Evolutionary conservation across 2,113 vertebrate genomes (phyloP).

Genomic region (Rhea pennata): DNA sequence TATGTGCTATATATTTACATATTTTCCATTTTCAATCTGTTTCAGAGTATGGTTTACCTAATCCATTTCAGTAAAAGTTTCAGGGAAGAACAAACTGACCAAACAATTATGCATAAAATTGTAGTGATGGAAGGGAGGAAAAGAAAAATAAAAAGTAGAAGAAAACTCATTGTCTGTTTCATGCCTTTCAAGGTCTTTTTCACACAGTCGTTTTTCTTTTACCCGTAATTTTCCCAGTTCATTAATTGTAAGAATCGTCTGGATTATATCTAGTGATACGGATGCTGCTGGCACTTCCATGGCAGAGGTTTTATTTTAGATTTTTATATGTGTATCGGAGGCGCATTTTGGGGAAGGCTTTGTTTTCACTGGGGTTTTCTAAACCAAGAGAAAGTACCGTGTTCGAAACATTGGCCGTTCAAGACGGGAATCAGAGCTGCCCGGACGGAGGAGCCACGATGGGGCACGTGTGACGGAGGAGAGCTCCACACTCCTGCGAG

Average conservation of each 20-base stretch:
- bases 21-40: slow-evolving; percentile 69
- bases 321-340: not conserved
- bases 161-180: slow-evolving; percentile 39
- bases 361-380: not conserved
- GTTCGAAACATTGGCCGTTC: fast-evolving
- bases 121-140: not conserved
- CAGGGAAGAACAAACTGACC: slow-evolving; percentile 63
- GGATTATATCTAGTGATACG: not conserved
- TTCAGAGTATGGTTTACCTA: slow-evolving; percentile 61
- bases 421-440: fast-evolving
- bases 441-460: fast-evolving
- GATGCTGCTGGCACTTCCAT: not conserved
- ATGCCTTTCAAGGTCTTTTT: slow-evolving; percentile 64
- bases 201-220: slow-evolving; percentile 53
- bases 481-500: not conserved
- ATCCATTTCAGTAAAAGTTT: slow-evolving; percentile 64
- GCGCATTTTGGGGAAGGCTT: not conserved
- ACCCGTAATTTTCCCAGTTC: slow-evolving; percentile 56
- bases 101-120: slow-evolving; percentile 61
- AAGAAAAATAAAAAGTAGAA: slow-evolving; percentile 50
- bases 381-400: fast-evolving
- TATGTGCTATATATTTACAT: slow-evolving; percentile 68
- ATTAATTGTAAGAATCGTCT: slow-evolving; percentile 56
- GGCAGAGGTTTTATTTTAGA: not conserved
- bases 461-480: fast-evolving